Evolutionary conservation across 2,888 invertebrate genomes (phyloP).

Genomic region (Hirtodrosophila trivittata): DNA sequence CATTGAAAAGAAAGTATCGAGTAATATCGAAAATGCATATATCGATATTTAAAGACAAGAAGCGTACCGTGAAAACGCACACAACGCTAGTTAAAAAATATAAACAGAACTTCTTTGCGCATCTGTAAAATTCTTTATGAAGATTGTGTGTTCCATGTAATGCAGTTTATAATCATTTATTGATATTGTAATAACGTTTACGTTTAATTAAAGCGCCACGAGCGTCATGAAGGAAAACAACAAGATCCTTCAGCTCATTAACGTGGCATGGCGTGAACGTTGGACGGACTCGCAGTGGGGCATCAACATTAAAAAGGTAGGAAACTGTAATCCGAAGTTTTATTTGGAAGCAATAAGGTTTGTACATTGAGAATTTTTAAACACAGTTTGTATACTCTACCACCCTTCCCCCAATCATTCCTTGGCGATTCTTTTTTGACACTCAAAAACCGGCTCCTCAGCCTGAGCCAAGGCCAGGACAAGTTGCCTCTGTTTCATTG

Average conservation of each 20-base stretch:
- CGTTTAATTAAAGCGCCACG: background rate
- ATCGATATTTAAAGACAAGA: conserved; percentile 5
- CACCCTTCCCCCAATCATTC: conserved; percentile 3
- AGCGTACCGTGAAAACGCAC: conserved; percentile 11
- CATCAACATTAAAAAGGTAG: conserved; percentile 95
- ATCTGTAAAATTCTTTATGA: conserved; percentile 9
- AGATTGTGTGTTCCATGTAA: conserved; percentile 7
- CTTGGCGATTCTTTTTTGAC: conserved; percentile 24
- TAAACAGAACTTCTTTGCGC: conserved; percentile 32
- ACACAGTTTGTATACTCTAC: conserved; percentile 6
- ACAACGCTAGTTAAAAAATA: conserved; percentile 16
- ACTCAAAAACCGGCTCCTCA: conserved; percentile 76
- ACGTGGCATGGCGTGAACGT: conserved; percentile 94
- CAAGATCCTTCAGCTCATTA: conserved; percentile 86
- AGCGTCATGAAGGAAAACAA: conserved; percentile 81
- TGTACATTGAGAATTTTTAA: conserved; percentile 65
- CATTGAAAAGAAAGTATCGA: conserved; percentile 5
- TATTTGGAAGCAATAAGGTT: conserved; percentile 23
- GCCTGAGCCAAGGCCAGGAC: conserved; percentile 77
- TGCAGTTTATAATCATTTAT: conserved; percentile 8
- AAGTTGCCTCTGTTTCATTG: conserved; percentile 80
- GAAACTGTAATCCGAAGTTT: conserved; percentile 46
- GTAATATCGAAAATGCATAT: background rate
- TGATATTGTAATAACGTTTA: conserved; percentile 4
- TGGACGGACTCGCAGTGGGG: conserved; percentile 99